phyloP scores from a whole-genome alignment of 2,797 vertebrate species.

The Mormyrops boulengeri region DNA sequence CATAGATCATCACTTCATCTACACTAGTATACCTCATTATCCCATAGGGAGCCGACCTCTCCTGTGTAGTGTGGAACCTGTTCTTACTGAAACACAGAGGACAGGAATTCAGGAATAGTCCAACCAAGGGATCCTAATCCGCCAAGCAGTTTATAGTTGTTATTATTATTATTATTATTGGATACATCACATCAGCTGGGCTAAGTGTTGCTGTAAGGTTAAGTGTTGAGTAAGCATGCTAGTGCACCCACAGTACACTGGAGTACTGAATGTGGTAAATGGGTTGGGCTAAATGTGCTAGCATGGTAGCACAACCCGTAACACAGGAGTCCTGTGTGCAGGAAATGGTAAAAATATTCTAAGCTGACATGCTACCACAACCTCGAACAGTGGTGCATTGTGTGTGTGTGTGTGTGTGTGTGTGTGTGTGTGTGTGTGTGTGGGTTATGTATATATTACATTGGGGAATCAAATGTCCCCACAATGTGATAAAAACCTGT shows the following conservation, averaged over 20 bases:
- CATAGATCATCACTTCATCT: slow-evolving; percentile 35
- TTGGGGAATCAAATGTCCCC: not conserved
- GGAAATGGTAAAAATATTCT: not conserved
- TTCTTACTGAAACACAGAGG: slow-evolving; percentile 36
- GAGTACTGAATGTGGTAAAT: not conserved
- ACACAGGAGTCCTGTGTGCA: not conserved
- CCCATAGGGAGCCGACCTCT: slow-evolving; percentile 49
- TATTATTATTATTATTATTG: not conserved
- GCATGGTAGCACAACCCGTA: not conserved
- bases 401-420: not conserved
- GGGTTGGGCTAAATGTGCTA: not conserved
- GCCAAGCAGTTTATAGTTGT: not conserved
- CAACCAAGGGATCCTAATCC: not conserved
- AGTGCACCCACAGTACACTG: not conserved
- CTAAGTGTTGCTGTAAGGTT: not conserved
- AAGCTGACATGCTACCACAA: not conserved
- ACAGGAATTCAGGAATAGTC: not conserved
- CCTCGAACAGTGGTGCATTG: not conserved
- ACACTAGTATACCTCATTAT: slow-evolving; percentile 48
- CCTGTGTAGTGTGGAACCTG: slow-evolving; percentile 46
- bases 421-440: not conserved
- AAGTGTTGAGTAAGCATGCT: not conserved
- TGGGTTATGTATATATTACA: not conserved
- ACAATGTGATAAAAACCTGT: not conserved
- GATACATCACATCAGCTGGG: not conserved